Conservation (phyloP, 2,113 vertebrate species). For the Apeltes quadracus region DNA sequence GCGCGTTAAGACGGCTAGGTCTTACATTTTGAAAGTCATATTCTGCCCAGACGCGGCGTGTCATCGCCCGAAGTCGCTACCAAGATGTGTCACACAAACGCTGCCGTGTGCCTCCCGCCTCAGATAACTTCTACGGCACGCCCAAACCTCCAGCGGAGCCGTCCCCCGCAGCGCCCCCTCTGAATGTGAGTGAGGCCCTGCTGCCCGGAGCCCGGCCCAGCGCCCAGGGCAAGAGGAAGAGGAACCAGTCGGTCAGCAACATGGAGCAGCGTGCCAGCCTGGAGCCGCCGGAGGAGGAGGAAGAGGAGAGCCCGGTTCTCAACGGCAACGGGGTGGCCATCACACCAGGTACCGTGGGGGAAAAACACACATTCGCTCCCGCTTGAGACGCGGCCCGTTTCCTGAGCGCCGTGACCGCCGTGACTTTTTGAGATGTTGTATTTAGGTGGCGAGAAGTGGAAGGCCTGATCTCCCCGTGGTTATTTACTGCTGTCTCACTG, state of each 20-base stretch:
- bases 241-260: conserved; percentile 99
- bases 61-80: conserved; percentile 32
- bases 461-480: conserved; percentile 11
- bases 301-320: conserved; percentile 94
- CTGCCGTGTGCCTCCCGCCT: conserved; percentile 1
- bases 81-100: conserved; percentile 12
- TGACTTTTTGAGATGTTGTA: conserved; percentile 25
- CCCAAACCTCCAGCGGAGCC: conserved; percentile 98
- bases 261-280: conserved; percentile 96
- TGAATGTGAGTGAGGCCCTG: conserved; percentile 98
- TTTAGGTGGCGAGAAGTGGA: conserved; percentile 19
- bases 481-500: conserved; percentile 31
- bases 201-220: conserved; percentile 97
- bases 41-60: conserved; percentile 12
- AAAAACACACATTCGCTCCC: conserved; percentile 7
- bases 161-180: conserved; percentile 87
- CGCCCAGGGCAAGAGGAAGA: conserved; percentile 96
- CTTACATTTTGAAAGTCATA: conserved; percentile 13
- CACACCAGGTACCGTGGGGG: conserved; percentile 87
- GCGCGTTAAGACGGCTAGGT: neutral
- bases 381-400: no score
- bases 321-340: conserved; percentile 94
- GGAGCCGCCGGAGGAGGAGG: conserved; percentile 95
- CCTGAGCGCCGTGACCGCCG: no score
- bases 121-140: conserved; percentile 99